phyloP scores from a whole-genome alignment of 2,113 vertebrate genomes.

The Pontoporia blainvillei region DNA sequence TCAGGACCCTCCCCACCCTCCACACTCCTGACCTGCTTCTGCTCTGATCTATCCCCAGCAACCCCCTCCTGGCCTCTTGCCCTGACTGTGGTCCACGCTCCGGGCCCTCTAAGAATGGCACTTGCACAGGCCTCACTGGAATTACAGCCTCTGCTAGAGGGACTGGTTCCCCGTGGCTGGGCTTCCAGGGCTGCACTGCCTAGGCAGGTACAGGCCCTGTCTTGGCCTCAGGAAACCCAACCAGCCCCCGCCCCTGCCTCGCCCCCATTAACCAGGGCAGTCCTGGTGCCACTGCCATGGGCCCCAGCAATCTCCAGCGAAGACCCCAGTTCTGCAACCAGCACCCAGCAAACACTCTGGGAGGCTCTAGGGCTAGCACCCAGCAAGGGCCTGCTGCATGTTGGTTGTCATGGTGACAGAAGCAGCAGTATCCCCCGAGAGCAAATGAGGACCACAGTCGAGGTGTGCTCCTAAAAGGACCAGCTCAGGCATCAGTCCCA shows the following conservation, averaged over 20 bases:
- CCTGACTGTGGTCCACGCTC: neutral
- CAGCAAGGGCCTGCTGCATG: accelerated
- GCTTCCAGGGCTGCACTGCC: accelerated
- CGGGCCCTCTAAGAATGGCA: accelerated
- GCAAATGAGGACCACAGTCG: accelerated
- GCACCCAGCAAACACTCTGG: too few species aligned
- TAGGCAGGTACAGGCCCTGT: neutral
- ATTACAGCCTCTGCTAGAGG: accelerated
- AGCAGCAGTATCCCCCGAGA: neutral
- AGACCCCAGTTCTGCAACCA: accelerated
- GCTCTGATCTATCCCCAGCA: neutral
- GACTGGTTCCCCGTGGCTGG: accelerated
- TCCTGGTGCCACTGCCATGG: accelerated
- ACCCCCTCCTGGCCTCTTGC: accelerated
- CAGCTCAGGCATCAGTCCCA: accelerated
- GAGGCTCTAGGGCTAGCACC: neutral
- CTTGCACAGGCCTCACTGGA: neutral
- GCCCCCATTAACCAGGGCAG: neutral
- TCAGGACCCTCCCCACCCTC: neutral
- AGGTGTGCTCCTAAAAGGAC: neutral
- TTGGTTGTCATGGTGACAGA: neutral
- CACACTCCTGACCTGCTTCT: neutral
- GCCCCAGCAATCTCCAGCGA: neutral
- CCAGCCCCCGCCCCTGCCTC: accelerated
- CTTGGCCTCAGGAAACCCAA: neutral